phyloP scores from a whole-genome alignment of 37 sponge, comb jelly and placozoan species.

The Hexactinellida sp. region DNA sequence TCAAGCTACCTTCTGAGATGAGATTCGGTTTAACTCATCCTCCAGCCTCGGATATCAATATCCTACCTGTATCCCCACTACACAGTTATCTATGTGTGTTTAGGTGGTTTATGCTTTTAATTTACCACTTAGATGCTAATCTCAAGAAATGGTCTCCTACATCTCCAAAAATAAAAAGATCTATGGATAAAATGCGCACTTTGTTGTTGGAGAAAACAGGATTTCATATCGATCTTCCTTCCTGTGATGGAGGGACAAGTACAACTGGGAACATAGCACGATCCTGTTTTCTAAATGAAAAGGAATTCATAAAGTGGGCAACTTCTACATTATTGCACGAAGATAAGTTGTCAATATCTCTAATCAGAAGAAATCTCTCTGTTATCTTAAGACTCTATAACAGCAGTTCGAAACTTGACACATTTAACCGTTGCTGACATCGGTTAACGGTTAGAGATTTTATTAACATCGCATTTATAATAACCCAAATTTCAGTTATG shows the following conservation, averaged over 20 bases:
- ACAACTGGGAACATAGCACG: neutral
- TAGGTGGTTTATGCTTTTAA: neutral
- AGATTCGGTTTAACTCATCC: neutral
- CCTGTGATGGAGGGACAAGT: neutral
- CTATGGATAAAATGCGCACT: neutral
- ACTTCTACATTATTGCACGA: neutral
- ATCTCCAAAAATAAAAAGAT: neutral
- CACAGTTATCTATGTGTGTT: neutral
- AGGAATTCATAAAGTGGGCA: neutral
- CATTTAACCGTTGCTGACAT: no score
- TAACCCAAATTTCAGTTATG: no score
- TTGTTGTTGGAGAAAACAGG: neutral
- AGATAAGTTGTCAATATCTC: neutral
- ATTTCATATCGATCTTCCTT: neutral
- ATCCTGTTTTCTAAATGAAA: neutral
- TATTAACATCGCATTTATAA: no score
- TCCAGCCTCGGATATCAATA: neutral
- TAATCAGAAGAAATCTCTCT: neutral
- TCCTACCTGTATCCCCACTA: neutral
- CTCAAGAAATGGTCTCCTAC: neutral
- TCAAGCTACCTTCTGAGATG: neutral
- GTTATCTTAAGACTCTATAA: no score
- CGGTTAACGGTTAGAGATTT: no score
- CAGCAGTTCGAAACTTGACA: no score
- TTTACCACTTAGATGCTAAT: neutral